These are phyloP conservation scores for Chaetodon auriga DNA, from an alignment of 2,113 vertebrate species.

Conservation along the genomic window DNA sequence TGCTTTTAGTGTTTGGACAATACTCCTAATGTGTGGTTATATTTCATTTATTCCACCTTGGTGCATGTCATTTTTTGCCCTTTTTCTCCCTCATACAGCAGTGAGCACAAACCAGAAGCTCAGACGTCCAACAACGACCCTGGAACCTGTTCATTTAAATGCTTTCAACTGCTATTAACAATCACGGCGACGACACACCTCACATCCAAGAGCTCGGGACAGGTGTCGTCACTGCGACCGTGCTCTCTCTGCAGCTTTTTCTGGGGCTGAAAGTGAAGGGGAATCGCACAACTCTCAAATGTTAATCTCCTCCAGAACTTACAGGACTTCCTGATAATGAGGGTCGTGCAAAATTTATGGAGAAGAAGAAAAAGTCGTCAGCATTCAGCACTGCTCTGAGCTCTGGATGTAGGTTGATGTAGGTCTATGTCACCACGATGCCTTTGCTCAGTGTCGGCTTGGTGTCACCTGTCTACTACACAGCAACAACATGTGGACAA, in stretches of 20 bases:
- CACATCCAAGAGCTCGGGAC: neutral
- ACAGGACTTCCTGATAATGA: slow-evolving; percentile 46
- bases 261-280: neutral
- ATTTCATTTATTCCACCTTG: neutral
- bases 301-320: slow-evolving; percentile 10
- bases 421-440: neutral
- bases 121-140: neutral
- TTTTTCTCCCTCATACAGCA: too few relatives aligned
- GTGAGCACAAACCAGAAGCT: neutral
- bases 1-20: neutral
- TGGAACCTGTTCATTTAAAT: neutral
- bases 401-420: slow-evolving; percentile 3
- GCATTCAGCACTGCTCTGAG: slow-evolving; percentile 10
- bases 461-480: neutral
- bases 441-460: neutral
- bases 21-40: neutral
- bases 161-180: neutral
- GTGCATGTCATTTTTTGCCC: neutral
- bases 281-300: slow-evolving; percentile 22
- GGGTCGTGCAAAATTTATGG: slow-evolving; percentile 51
- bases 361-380: slow-evolving; percentile 29
- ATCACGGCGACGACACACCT: neutral
- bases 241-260: slow-evolving; percentile 30
- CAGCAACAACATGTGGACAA: neutral
- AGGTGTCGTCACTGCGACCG: slow-evolving; percentile 13